phyloP scores from a whole-genome alignment of 2,797 vertebrate species.

The Labeo calbasu region DNA sequence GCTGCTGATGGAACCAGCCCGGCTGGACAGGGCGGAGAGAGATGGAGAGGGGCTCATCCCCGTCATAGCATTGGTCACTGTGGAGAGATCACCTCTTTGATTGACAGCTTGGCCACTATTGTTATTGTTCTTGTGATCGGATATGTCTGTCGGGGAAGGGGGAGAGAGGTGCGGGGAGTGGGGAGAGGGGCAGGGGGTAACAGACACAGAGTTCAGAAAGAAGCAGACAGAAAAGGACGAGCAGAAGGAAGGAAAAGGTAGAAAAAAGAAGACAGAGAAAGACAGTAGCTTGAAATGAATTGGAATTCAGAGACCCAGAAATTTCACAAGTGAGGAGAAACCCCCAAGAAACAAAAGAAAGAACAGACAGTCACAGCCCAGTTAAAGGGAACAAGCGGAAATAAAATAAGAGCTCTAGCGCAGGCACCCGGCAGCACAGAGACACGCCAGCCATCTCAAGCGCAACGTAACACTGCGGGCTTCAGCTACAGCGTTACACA shows the following conservation, averaged over 20 bases:
- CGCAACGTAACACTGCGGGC: conserved; percentile 40
- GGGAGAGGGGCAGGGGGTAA: conserved; percentile 65
- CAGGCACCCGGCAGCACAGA: conserved; percentile 58
- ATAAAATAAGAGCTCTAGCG: conserved; percentile 61
- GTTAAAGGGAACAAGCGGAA: conserved; percentile 59
- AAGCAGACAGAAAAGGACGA: conserved; percentile 59
- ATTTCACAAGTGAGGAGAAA: conserved; percentile 52
- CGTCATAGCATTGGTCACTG: conserved; percentile 96
- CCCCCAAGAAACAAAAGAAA: conserved; percentile 52
- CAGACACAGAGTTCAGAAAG: conserved; percentile 67
- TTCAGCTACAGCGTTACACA: conserved; percentile 60
- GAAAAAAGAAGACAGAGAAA: conserved; percentile 62
- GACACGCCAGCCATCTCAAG: conserved; percentile 43
- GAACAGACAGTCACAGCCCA: conserved; percentile 52
- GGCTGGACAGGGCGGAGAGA: conserved; percentile 92
- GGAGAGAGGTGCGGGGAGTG: conserved; percentile 40
- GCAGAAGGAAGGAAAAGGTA: conserved; percentile 61
- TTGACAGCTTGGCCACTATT: conserved; percentile 83
- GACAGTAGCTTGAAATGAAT: conserved; percentile 75
- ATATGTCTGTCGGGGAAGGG: conserved; percentile 78
- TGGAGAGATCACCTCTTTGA: conserved; percentile 93
- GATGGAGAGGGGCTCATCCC: conserved; percentile 96
- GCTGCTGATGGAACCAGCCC: conserved; percentile 91
- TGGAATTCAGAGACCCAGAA: conserved; percentile 64
- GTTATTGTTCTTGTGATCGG: conserved; percentile 91